Evolutionary conservation across 2,113 vertebrate genomes (phyloP), one percentile per base, ranked within the genome.

Genomic region (Martes martes): DNA sequence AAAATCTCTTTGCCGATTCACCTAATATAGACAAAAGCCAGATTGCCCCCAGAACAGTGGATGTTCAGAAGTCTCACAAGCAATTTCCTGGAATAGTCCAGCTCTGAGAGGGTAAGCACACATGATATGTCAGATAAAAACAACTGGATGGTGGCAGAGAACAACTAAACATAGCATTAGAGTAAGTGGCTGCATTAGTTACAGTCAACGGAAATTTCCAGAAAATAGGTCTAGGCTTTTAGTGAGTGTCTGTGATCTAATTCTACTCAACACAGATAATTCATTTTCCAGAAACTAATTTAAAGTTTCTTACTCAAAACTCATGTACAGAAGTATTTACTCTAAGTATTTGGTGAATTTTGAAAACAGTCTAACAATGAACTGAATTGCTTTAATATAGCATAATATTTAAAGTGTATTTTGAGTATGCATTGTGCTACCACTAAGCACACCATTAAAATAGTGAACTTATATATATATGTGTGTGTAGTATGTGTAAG

Each of bases 141-240:
- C 91, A 97, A 45, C 93, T 71, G 79, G 80, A 97, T 94, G 79
- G 65, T 65, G 36, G 42, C 83, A 63, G 91, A 85, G 95, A 82
- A 92, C 93, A 96, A 57, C 95, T 92, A 92, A 95, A 96, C 93
- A 95, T 14, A 92, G 71, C 95, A 96, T 95, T 97, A 92, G 91
- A 92, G 90, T 96, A 94, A 97, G 79, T 95, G 97, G 93, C 57
- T 95, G 59, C 80, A 96, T 95, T 92, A 96, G 91, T 89, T 88
- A 74, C 26, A 89, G 71, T 71, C 63, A 89, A 89, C 0, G 15
- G 96, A 96, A 95, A 96, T 97, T 96, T 96, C 96, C 91, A 96
- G 96, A 96, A 97, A 96, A 94, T 95, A 96, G 91, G 79, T 71
- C 57, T 95, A 82, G 57, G 93, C 88, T 97, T 97, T 97, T 91